Base-by-base conservation (phyloP, 1,140 invertebrate genomes). In the Nixonia krombeini region DNA sequence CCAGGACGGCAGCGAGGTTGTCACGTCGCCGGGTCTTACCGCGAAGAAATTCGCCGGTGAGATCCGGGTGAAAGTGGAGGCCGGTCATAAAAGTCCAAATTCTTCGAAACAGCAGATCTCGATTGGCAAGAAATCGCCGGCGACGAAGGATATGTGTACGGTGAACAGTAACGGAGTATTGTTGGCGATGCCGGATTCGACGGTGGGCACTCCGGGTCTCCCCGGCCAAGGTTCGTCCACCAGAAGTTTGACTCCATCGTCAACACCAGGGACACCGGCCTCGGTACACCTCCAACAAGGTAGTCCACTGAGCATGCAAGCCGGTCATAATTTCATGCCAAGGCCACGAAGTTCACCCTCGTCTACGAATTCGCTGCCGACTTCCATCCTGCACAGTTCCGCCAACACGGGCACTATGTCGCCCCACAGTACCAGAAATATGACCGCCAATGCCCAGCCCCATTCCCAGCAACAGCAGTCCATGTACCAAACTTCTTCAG, bases 181-280 rank as follows among this genome's bases (percentile, higher is more conserved):
- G 0, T 16, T 84, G 4, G 80, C 81, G 0, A 80, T 86, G 73
- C 84, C 83, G 1, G 86, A 87, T 28, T 83, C 82, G 0, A 86
- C 85, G 0, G 83, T 85, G 1, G 76, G 76, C 9, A 85, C 82
- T 5, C 81, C 81, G 0, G 66, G 62, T 1, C 42, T 84, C 0
- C 71, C 82, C 0, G 79, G 78, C 7, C 85, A 84, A 51, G 87
- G 85, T 70, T 87, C 86, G 41, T 87, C 89, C 0, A 86, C 87
- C 8, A 86, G 89, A 15, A 90, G 87, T 64, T 73, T 91, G 1
- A 91, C 90, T 0, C 89, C 89, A 0, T 90, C 89, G 0, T 89
- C 89, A 0, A 89, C 90, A 5, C 89, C 90, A 0, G 87, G 88
- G 3, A 90, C 90, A 1, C 88, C 90, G 0, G 87, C 87, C 1